Evolutionary conservation across 2,113 vertebrate genomes (phyloP), one percentile per base, ranked within the genome.

Genomic region (Lates calcarifer): DNA sequence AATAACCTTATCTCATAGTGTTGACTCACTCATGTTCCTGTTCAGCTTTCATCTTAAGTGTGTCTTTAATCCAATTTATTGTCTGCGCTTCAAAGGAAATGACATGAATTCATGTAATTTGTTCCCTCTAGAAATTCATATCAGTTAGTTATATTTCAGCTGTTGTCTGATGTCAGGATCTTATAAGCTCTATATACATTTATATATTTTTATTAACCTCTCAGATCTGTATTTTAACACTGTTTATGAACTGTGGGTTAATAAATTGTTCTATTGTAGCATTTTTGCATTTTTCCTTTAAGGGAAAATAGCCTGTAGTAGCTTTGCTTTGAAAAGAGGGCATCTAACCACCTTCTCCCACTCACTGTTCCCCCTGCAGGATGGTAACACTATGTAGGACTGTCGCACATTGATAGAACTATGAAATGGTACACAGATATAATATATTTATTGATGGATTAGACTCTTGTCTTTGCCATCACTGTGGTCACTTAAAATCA

Each of bases 251-350:
- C 28, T 74, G 49, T 60, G 5, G 3, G 10, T 72, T 51, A 79
- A 68, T 79, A 84, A 88, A 91, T 57, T 58, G 22, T 39, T 4
- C 6, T 37, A 57, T 61, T 66, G 47, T 45, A n/a, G 35, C 64
- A 56, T 63, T 43, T 41, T 49, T 39, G 56, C n/a, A n/a, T n/a
- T n/a, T n/a, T 67, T 71, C 70, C 35, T 65, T 28, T 60, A 2
- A 0, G 6, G 0, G 60, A n/a, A 72, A 22, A 20, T 29, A 28
- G 28, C 73, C 6, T 31, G 13, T 17, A 22, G 17, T 35, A 41
- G 0, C 0, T 60, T 24, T 28, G n/a, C 14, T 67, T 64, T 10
- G 10, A 78, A 65, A 77, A 8, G 33, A 77, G 53, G 20, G 14
- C 70, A 35, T 41, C 49, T 47, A 58, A 84, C 72, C 58, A n/a